phyloP scores from a whole-genome alignment of 2,113 vertebrate species.

The Murina feae region DNA sequence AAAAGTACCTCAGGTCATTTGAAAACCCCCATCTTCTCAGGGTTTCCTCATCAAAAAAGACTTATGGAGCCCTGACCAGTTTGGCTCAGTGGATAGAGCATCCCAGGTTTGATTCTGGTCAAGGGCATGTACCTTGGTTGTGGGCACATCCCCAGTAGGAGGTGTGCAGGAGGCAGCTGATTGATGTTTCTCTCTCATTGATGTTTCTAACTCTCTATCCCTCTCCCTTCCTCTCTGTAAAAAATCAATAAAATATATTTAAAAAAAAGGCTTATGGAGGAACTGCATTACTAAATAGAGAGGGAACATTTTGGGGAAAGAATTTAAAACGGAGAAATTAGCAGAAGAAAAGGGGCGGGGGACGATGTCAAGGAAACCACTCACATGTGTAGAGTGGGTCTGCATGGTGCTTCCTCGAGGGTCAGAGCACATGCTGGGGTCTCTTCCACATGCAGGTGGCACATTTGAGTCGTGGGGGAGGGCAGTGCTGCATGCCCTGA shows the following conservation, averaged over 20 bases:
- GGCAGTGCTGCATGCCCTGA: neutral
- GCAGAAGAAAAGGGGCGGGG: neutral
- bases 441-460: neutral
- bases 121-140: no score
- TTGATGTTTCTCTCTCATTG: no score
- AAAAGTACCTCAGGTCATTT: neutral
- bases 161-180: no score
- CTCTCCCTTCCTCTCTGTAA: no score
- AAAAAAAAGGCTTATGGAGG: neutral
- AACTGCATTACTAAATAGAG: neutral
- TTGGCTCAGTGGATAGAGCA: no score
- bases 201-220: no score
- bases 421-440: neutral
- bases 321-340: neutral
- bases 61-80: no score
- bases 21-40: neutral
- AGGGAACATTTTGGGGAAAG: neutral
- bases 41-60: neutral
- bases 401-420: fast-evolving
- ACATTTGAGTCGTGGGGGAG: neutral
- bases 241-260: no score
- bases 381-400: neutral
- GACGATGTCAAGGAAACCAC: neutral
- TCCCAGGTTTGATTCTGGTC: no score
- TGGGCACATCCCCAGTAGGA: no score